These are phyloP conservation scores for Spialia ferax DNA, from an alignment of 2,888 invertebrate species.

Conservation along the genomic window DNA sequence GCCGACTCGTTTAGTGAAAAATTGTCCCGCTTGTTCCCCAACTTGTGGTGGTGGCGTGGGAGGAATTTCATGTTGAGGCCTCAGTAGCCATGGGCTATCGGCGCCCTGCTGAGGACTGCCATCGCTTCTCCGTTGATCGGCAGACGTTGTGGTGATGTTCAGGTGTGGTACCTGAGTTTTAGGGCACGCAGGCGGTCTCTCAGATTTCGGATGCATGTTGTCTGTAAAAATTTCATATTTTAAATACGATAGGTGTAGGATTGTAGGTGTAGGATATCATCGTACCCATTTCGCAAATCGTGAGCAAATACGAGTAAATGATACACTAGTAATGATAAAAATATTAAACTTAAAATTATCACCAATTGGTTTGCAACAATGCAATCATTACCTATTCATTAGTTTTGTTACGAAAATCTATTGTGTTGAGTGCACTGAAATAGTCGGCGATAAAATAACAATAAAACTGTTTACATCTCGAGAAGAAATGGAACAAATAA, in stretches of 20 bases:
- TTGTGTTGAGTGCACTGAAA: not conserved
- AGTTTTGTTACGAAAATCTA: not conserved
- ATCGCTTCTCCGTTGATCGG: slow-evolving; percentile 63
- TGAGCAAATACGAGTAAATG: no score
- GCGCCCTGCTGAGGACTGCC: slow-evolving; percentile 55
- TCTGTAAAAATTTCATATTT: slow-evolving; percentile 27
- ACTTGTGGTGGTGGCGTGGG: slow-evolving; percentile 77
- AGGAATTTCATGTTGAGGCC: slow-evolving; percentile 77
- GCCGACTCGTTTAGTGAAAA: slow-evolving; percentile 77
- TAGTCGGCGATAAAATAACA: slow-evolving; percentile 9
- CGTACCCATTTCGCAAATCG: no score
- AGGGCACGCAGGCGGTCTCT: slow-evolving; percentile 71
- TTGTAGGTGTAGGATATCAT: not conserved
- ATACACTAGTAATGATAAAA: not conserved
- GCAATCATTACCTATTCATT: not conserved
- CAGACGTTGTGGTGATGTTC: slow-evolving; percentile 72
- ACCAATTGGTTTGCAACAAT: not conserved
- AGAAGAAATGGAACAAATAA: slow-evolving; percentile 10
- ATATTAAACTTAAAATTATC: not conserved
- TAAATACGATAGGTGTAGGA: no score
- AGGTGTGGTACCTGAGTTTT: slow-evolving; percentile 68
- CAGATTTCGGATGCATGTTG: slow-evolving; percentile 75
- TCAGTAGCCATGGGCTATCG: slow-evolving; percentile 71
- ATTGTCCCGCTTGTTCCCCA: slow-evolving; percentile 65
- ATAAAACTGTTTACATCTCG: slow-evolving; percentile 18